Conservation (phyloP, 2,888 invertebrate species). For the Nephrocerus scutellatus region DNA sequence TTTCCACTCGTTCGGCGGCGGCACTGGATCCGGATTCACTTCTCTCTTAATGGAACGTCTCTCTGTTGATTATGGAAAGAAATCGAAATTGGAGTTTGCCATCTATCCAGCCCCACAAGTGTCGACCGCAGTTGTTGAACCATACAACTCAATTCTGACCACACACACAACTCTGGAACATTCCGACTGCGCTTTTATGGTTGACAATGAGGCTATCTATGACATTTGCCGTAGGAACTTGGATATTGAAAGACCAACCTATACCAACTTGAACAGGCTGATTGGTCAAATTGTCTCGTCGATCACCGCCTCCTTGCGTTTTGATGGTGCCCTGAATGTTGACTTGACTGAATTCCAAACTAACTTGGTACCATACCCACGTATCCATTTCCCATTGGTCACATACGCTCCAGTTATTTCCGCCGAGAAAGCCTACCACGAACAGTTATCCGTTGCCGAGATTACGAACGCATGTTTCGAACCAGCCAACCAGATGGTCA, state of each 20-base stretch:
- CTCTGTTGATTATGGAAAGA: slow-evolving; percentile 94
- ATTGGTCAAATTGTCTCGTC: slow-evolving; percentile 86
- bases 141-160: slow-evolving; percentile 88
- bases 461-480: slow-evolving; percentile 95
- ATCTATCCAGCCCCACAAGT: slow-evolving; percentile 94
- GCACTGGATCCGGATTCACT: slow-evolving; percentile 93
- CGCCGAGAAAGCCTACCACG: slow-evolving; percentile 88
- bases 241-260: slow-evolving; percentile 77
- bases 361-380: slow-evolving; percentile 87
- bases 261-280: slow-evolving; percentile 79
- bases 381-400: slow-evolving; percentile 89
- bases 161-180: slow-evolving; percentile 85
- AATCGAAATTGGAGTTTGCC: slow-evolving; percentile 91
- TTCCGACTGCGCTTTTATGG: slow-evolving; percentile 87
- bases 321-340: slow-evolving; percentile 88
- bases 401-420: slow-evolving; percentile 90
- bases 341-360: slow-evolving; percentile 93
- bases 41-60: slow-evolving; percentile 95
- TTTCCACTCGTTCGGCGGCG: slow-evolving; percentile 87
- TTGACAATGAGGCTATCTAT: slow-evolving; percentile 84
- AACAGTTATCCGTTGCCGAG: slow-evolving; percentile 82
- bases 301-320: slow-evolving; percentile 87
- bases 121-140: slow-evolving; percentile 74
- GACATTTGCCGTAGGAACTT: slow-evolving; percentile 82
- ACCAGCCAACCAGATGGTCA: slow-evolving; percentile 90